Evolutionary conservation across 1,140 invertebrate genomes (phyloP).

Genomic region (Stegodyphus dumicola): DNA sequence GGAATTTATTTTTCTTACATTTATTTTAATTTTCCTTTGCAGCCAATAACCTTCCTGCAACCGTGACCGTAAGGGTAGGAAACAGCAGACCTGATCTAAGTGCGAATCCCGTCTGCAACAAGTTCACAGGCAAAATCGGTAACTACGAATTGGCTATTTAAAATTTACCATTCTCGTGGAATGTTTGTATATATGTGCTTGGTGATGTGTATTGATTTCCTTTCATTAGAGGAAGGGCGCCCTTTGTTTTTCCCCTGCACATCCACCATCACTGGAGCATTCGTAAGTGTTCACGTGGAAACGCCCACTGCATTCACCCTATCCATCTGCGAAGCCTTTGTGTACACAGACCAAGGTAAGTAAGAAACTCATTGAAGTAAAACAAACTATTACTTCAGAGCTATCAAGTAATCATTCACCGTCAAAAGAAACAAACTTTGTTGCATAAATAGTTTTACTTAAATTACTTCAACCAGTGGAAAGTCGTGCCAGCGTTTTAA

Average conservation of each 20-base stretch:
- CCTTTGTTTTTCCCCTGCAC: conserved; percentile 93
- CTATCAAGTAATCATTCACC: no score
- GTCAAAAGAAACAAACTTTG: no score
- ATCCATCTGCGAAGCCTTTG: conserved; percentile 93
- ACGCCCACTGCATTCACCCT: conserved; percentile 77
- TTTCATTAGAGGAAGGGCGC: conserved; percentile 80
- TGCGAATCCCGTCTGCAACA: conserved; percentile 92
- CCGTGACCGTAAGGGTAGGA: conserved; percentile 88
- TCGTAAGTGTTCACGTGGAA: conserved; percentile 91
- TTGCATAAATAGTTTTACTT: no score
- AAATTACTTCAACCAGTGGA: background rate
- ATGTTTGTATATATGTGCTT: background rate
- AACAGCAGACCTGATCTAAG: conserved; percentile 92
- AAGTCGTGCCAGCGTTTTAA: no score
- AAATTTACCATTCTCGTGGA: background rate
- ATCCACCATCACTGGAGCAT: conserved; percentile 93
- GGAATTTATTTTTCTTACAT: no score
- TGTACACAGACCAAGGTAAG: conserved; percentile 88
- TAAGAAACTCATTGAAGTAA: background rate
- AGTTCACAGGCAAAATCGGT: conserved; percentile 72
- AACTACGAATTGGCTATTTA: background rate
- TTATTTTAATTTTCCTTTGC: background rate
- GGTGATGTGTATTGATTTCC: background rate
- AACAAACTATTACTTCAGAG: no score
- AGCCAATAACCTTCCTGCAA: conserved; percentile 75